phyloP scores from a whole-genome alignment of 1,140 invertebrate species.

The Cyclina sinensis region DNA sequence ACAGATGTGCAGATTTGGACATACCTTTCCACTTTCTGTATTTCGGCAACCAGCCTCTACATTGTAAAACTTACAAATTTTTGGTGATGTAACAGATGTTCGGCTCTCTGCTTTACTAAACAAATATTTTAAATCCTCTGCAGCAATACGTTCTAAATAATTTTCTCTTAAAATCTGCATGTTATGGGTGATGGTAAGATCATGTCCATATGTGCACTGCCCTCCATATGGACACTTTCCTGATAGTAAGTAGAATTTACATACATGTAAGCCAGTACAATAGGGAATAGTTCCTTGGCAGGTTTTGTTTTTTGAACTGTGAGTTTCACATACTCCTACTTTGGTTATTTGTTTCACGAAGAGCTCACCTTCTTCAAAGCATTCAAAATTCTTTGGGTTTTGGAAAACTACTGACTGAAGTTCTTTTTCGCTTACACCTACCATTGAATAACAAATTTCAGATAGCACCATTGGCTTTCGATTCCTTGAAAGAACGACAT shows the following conservation, averaged over 20 bases:
- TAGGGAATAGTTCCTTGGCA: conserved; percentile 43
- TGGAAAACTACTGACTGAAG: neutral
- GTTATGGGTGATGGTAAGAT: conserved; percentile 46
- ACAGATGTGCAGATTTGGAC: conserved; percentile 56
- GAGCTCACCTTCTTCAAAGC: neutral
- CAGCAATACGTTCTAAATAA: conserved; percentile 1
- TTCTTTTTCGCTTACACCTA: neutral
- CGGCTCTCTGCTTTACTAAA: neutral
- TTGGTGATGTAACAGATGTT: conserved; percentile 4
- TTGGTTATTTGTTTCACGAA: conserved; percentile 5
- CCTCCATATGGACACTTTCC: conserved; percentile 44
- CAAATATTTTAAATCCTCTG: neutral
- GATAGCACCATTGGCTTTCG: neutral
- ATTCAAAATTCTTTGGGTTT: conserved; percentile 3
- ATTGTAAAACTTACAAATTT: conserved; percentile 57
- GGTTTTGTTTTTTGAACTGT: conserved; percentile 24
- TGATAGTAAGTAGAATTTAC: conserved; percentile 51
- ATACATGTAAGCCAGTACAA: conserved; percentile 55
- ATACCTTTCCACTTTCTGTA: neutral
- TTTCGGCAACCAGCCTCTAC: conserved; percentile 29
- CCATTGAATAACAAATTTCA: neutral
- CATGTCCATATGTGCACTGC: conserved; percentile 49
- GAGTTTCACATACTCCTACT: conserved; percentile 26
- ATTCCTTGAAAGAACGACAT: neutral
- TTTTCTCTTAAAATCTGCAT: conserved; percentile 43